phyloP scores from a whole-genome alignment of 2,797 vertebrate genomes.

The Leptodactylus fallax region DNA sequence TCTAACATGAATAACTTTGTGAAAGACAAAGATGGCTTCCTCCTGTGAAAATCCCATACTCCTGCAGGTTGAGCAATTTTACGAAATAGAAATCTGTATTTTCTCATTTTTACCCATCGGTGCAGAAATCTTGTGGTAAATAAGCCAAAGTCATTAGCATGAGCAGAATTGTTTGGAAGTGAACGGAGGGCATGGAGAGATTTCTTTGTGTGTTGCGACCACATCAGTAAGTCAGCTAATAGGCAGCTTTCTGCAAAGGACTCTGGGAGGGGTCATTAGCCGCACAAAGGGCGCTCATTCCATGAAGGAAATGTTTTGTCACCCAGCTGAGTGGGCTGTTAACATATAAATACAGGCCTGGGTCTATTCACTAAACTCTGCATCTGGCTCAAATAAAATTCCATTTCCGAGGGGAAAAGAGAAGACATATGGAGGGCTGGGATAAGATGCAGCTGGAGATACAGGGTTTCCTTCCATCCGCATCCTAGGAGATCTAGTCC shows the following conservation, averaged over 20 bases:
- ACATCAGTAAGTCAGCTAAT: slow-evolving; percentile 51
- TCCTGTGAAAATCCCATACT: slow-evolving; percentile 3
- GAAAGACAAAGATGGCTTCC: slow-evolving; percentile 8
- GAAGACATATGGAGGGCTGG: background rate
- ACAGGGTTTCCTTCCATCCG: no score
- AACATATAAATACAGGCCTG: slow-evolving; percentile 45
- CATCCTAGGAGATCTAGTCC: background rate
- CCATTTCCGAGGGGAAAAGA: slow-evolving; percentile 24
- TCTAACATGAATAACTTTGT: background rate
- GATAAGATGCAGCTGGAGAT: background rate
- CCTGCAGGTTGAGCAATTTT: slow-evolving; percentile 14
- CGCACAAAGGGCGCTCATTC: slow-evolving; percentile 38
- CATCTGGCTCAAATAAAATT: slow-evolving; percentile 33
- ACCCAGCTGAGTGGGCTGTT: slow-evolving; percentile 55
- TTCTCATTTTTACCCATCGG: background rate
- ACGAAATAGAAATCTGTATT: slow-evolving; percentile 21
- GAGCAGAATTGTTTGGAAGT: slow-evolving; percentile 16
- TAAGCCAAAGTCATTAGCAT: slow-evolving; percentile 21
- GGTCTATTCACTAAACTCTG: background rate
- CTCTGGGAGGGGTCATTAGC: slow-evolving; percentile 61
- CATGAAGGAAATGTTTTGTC: slow-evolving; percentile 60
- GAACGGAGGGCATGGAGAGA: slow-evolving; percentile 3
- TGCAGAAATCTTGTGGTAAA: slow-evolving; percentile 5
- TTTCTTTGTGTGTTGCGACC: slow-evolving; percentile 19
- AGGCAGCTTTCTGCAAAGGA: slow-evolving; percentile 57